phyloP scores from a whole-genome alignment of 1,140 invertebrate species.

The Polypedilum vanderplanki region DNA sequence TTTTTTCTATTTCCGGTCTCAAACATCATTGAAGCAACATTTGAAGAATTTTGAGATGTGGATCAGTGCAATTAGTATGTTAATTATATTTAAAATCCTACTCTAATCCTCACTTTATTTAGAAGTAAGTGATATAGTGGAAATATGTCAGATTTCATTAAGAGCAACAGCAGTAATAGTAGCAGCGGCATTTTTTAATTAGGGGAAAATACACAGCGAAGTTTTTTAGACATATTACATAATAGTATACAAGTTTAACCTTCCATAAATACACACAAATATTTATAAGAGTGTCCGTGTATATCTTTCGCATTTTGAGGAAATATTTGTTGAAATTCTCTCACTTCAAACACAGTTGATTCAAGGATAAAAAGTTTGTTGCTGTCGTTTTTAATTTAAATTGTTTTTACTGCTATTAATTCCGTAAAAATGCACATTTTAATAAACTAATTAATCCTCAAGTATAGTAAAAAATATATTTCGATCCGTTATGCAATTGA shows the following conservation, averaged over 20 bases:
- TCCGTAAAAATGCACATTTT: background rate
- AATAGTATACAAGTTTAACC: background rate
- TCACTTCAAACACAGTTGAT: background rate
- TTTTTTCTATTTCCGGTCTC: background rate
- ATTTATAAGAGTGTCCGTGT: background rate
- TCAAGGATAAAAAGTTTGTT: background rate
- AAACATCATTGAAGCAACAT: background rate
- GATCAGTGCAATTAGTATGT: background rate
- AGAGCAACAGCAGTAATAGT: no score
- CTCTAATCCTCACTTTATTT: no score
- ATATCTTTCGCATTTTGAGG: background rate
- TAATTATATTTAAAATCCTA: background rate
- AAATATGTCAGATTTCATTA: no score
- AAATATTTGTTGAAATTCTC: background rate
- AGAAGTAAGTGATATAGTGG: no score
- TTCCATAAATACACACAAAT: background rate
- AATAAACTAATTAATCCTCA: conserved; percentile 2
- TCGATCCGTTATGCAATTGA: background rate
- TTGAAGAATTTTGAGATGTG: background rate
- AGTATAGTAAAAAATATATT: background rate
- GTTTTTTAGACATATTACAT: background rate
- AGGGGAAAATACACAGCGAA: no score
- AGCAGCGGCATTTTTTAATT: no score
- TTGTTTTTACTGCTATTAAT: background rate
- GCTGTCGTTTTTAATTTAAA: background rate